Base-by-base conservation (phyloP, 2,113 vertebrate genomes). In the Lates calcarifer region DNA sequence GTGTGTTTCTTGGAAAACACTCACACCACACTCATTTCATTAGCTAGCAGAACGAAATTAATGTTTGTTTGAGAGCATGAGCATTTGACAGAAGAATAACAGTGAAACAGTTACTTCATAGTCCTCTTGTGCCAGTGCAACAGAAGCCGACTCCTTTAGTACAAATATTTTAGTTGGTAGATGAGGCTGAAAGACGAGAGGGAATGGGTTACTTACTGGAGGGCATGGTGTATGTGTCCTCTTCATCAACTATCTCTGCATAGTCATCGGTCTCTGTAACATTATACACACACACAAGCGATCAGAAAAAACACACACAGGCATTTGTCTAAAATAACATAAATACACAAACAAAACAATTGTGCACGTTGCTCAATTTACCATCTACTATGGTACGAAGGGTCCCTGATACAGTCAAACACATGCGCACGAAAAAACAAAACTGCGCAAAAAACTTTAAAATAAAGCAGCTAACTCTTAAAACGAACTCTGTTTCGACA, bases 191-290 rank as follows among this genome's bases (percentile, higher is more conserved):
- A 49, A 49, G n/a, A 73, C 18, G 28, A 58, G 58, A 56, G 1
- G 22, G 56, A 74, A 22, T 14, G 14, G 39, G 35, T 17, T 83
- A 97, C 98, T 99, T 95, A 99, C 98, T 99, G 73, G 98, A 99
- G 74, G 98, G 98, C 98, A 99, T 99, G 82, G 98, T 99, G 9
- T 99, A 99, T 1, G 98, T 98, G 84, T 99, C 98, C 90, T 99
- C 98, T 93, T 99, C 98, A 92, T 99, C 98, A 90, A 99, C 97
- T 89, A 99, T 99, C 94, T 99, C 98, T 3, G 98, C 98, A 85
- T 99, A 99, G 93, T 99, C 98, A 79, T 99, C 98, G 0, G 98
- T 99, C 87, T 99, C 98, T 99, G 96, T 55, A 94, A 92, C 69
- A 90, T 91, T 83, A 93, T 64, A 89, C 2, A 80, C 1, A 66